Evolutionary conservation across 2,797 vertebrate genomes (phyloP), one percentile per base, ranked within the genome.

Genomic region (Tarsius wallacei): DNA sequence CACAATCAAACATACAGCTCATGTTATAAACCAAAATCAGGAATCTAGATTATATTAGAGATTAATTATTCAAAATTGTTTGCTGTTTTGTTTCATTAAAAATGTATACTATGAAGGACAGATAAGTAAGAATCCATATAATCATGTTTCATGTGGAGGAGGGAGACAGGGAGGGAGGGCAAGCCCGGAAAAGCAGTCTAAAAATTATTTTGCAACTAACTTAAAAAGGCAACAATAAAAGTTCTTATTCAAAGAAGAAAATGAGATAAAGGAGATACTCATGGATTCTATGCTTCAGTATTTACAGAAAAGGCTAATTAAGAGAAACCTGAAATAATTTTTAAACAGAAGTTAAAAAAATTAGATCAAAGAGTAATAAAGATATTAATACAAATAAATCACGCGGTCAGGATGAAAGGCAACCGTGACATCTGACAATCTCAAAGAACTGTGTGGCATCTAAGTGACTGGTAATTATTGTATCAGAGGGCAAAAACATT

Each of bases 1-100:
- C 33, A 91, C 2, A 96, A 89, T 89, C 33, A 97, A 96, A 94
- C 73, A 90, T 15, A 83, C 15, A 97, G 76, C 11, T 51, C 36
- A 61, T 17, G 2, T 74, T 81, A 94, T 24, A 94, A 85, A 85
- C 22, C 22, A 94, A 88, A 95, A 84, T 87, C 42, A 84, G 53
- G 81, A 89, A 74, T 86, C n/a, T 74, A 95, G 11, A 93, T 24
- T 91, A 57, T 93, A 94, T 3, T 81, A 94, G 14, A 90, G 94
- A 84, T 93, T 85, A 91, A 82, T 24, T 21, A 10, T 19, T 76
- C 28, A 84, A 36, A 95, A 88, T 88, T 51, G 59, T 91, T 76
- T 76, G 59, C 71, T 96, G 71, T 14, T 49, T 57, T 16, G 9
- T 53, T 94, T 10, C 51, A 94, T 66, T 91, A 92, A 92, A 94